A percentile compares a stretch with the other conserved stretches of the same genome.
Conservation (phyloP, 2,113 vertebrate genomes). For the Ophthalmolycus amberensis region DNA sequence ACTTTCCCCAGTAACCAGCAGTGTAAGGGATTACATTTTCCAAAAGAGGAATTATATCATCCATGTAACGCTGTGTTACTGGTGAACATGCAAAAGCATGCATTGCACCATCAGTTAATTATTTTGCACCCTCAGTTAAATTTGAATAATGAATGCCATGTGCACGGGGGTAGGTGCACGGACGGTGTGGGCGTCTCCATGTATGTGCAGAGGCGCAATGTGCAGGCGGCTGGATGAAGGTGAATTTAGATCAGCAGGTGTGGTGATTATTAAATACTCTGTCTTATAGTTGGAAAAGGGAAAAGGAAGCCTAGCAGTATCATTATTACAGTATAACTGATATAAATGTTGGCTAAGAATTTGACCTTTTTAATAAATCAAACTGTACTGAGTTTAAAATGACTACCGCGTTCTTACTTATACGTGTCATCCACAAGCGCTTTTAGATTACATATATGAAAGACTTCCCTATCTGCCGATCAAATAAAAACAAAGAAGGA, state of each 20-base stretch:
- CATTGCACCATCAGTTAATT: not conserved
- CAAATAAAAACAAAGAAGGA: not conserved
- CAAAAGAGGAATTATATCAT: not conserved
- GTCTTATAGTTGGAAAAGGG: not conserved
- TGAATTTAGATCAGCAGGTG: not conserved
- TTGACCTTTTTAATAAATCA: not conserved
- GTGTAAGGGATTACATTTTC: not conserved
- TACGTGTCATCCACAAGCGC: not conserved
- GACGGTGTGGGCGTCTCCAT: not conserved
- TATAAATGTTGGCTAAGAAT: not conserved
- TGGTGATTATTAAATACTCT: not conserved
- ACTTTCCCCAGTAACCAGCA: not conserved
- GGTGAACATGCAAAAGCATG: not conserved
- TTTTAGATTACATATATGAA: not conserved
- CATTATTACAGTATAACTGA: not conserved
- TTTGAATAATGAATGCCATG: not conserved
- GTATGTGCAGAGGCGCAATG: not conserved
- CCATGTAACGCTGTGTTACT: not conserved
- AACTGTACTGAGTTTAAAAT: not conserved
- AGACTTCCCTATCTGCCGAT: not conserved
- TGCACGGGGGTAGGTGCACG: not conserved
- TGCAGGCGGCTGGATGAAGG: not conserved
- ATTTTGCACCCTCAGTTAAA: not conserved
- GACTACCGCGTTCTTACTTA: not conserved
- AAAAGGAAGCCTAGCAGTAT: not conserved